Evolutionary conservation across 2,113 vertebrate genomes (phyloP).

Genomic region (Cathartes aura): DNA sequence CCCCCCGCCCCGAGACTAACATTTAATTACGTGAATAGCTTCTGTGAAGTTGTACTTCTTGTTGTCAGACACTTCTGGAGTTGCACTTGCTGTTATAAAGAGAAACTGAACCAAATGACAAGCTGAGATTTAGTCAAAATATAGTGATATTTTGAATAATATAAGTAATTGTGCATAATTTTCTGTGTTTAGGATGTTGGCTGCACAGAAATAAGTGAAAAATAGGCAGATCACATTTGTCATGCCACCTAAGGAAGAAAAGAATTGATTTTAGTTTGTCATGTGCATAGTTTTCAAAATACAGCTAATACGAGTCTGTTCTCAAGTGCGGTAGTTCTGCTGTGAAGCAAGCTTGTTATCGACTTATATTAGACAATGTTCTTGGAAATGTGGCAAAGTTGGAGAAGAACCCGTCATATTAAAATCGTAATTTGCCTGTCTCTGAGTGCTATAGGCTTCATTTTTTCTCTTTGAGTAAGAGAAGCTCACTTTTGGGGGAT

Average conservation of each 20-base stretch:
- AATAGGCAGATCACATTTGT: not conserved
- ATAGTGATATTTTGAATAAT: not conserved
- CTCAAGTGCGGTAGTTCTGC: not conserved
- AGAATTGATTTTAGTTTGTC: not conserved
- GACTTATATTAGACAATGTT: fast-evolving
- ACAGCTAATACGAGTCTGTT: not conserved
- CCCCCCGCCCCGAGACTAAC: not conserved
- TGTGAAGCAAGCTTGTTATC: not conserved
- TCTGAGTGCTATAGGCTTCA: not conserved
- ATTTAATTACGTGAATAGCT: not conserved
- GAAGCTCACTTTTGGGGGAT: not conserved
- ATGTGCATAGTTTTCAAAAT: not conserved
- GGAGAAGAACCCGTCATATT: not conserved
- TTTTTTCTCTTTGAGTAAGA: not conserved
- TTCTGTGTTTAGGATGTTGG: not conserved
- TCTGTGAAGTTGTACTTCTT: not conserved
- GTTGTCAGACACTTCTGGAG: not conserved
- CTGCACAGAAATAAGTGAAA: not conserved
- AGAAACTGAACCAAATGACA: not conserved
- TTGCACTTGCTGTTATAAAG: not conserved
- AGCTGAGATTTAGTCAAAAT: not conserved
- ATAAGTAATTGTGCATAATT: not conserved
- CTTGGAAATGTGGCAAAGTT: not conserved
- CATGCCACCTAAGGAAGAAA: not conserved
- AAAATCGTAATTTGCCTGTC: not conserved